Base-by-base conservation (phyloP, 2,888 invertebrate genomes). In the Oligia strigilis region DNA sequence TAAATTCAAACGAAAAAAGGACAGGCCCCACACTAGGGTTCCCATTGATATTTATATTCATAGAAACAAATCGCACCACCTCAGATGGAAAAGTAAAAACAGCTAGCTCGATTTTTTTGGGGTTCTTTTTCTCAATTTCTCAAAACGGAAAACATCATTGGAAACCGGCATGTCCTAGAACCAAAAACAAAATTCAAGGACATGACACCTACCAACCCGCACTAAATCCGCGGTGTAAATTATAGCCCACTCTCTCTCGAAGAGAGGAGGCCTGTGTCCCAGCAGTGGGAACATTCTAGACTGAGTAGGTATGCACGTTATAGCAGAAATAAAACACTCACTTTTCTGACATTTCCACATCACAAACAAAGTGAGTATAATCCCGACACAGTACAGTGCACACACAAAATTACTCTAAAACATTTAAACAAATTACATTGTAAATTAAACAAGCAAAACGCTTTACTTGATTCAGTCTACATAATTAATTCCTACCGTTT, bases 401-500 rank as follows among this genome's bases (percentile, higher is more conserved):
- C 49, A 62, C 65, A 62, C 75, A 75, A 79, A 83, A 87, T 70
- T 46, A 75, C 40, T 49, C 60, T 55, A 49, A 78, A 74, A 78
- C 75, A 72, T 84, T 75, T 73, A 71, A 73, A 78, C 89, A 77
- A 88, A 89, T 81, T 69, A 82, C 72, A 72, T 82, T 80, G 66
- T 74, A 79, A 82, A 77, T 82, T 82, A 81, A 87, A 85, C 82
- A 76, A 77, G 52, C 75, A 74, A 75, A 82, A 71, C 60, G 73
- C 23, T 73, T 60, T 72, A 87, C 89, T 87, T 85, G 77, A 89
- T 74, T 72, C 78, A 62, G 40, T 77, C 66, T 89, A 80, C 83
- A 89, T 89, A 89, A 88, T 89, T 88, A 88, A 87, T 87, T 81
- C 40, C 55, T 23, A 55, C 14, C 82, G 65, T 87, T 87, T 87